These are phyloP conservation scores for Molossus alvarezi DNA, from an alignment of 2,797 vertebrate species.

Conservation along the genomic window DNA sequence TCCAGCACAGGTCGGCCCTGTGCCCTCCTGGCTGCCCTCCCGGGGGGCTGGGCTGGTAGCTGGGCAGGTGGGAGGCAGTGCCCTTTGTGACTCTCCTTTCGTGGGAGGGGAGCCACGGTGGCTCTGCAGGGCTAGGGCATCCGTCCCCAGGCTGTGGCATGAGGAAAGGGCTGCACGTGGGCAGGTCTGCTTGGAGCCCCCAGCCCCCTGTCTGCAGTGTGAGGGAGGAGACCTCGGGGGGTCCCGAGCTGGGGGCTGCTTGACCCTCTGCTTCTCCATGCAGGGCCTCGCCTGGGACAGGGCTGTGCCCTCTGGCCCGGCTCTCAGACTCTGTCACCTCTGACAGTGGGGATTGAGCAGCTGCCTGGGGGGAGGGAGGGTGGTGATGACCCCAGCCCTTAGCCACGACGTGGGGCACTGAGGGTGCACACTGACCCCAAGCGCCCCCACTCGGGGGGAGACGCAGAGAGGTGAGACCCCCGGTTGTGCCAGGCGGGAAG, in stretches of 20 bases:
- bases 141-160: not conserved
- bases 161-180: not conserved
- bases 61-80: not conserved
- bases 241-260: not conserved
- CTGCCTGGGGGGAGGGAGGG: not conserved
- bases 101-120: not conserved
- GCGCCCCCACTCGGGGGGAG: not conserved
- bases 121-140: not conserved
- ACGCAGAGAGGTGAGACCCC: not conserved
- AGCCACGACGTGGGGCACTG: not conserved
- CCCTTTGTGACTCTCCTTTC: not conserved
- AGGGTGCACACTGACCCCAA: not conserved
- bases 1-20: conserved; percentile 92
- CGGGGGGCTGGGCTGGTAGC: not conserved
- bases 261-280: not conserved
- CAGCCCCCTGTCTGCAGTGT: not conserved
- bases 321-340: not conserved
- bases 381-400: not conserved
- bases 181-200: not conserved
- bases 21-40: not conserved
- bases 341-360: not conserved
- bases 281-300: not conserved
- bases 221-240: not conserved
- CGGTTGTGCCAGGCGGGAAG: not conserved
- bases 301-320: not conserved